These are phyloP conservation scores for Shargacucullia verbasci DNA, from an alignment of 2,888 invertebrate genomes.

Conservation along the genomic window DNA sequence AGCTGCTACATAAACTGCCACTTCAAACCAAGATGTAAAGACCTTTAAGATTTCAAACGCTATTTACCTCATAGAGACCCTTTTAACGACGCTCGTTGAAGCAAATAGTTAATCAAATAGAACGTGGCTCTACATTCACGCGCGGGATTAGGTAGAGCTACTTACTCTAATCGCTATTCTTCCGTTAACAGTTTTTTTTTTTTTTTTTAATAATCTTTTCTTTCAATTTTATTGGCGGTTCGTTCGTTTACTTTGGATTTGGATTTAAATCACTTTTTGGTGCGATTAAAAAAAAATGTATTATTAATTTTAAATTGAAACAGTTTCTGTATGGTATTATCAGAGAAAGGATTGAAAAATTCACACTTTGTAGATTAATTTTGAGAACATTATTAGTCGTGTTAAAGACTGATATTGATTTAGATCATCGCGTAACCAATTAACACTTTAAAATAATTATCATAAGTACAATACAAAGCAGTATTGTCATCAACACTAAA, in stretches of 20 bases:
- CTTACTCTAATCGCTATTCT: constrained; percentile 55
- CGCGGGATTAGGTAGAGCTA: constrained; percentile 61
- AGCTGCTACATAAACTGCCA: neutral
- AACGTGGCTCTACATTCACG: constrained; percentile 62
- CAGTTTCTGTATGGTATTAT: no score
- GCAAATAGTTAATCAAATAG: constrained; percentile 69
- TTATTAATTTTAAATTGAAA: no score
- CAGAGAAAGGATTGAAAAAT: no score
- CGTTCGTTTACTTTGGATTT: constrained; percentile 9
- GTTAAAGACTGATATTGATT: no score
- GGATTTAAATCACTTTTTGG: neutral
- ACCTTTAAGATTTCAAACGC: constrained; percentile 20
- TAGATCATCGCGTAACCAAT: no score
- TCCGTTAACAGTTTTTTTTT: constrained; percentile 62
- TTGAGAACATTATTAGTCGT: no score
- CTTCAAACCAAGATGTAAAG: constrained; percentile 14
- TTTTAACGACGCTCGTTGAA: constrained; percentile 58
- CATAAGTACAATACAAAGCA: no score
- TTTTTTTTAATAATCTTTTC: constrained; percentile 26
- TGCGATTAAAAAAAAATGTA: no score
- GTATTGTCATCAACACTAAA: no score
- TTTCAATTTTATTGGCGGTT: constrained; percentile 13
- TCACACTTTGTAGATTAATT: no score
- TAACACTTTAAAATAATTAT: no score
- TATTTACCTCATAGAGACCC: constrained; percentile 50